Conservation (phyloP, 2,797 vertebrate species). For the Manis pentadactyla region DNA sequence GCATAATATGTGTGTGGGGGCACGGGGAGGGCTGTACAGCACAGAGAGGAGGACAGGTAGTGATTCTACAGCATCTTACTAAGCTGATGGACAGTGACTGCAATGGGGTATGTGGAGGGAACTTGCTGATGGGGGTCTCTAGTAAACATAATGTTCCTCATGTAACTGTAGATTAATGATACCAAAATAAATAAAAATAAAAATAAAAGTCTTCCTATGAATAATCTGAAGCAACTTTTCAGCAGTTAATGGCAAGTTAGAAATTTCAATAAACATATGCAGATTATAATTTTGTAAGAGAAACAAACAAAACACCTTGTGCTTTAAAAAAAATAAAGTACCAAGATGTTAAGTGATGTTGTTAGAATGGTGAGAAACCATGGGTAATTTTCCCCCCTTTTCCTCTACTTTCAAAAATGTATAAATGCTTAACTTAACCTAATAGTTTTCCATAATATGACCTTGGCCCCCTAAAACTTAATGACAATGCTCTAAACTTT, state of each 20-base stretch:
- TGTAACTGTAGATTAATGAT: no score
- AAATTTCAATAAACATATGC: background rate
- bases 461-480: background rate
- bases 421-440: background rate
- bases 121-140: no score
- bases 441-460: background rate
- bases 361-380: background rate
- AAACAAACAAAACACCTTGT: background rate
- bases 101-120: no score
- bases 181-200: no score
- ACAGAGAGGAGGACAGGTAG: no score
- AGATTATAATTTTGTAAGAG: conserved; percentile 12
- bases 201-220: background rate
- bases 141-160: no score
- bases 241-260: background rate
- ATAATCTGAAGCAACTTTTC: conserved; percentile 18
- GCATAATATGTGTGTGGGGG: no score
- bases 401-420: background rate
- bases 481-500: background rate
- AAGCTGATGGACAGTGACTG: no score
- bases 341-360: background rate
- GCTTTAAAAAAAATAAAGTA: conserved; percentile 6
- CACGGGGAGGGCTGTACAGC: no score
- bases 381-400: background rate
- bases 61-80: no score